Evolutionary conservation across 2,888 invertebrate genomes (phyloP).

Genomic region (Dichetophora obliterata): DNA sequence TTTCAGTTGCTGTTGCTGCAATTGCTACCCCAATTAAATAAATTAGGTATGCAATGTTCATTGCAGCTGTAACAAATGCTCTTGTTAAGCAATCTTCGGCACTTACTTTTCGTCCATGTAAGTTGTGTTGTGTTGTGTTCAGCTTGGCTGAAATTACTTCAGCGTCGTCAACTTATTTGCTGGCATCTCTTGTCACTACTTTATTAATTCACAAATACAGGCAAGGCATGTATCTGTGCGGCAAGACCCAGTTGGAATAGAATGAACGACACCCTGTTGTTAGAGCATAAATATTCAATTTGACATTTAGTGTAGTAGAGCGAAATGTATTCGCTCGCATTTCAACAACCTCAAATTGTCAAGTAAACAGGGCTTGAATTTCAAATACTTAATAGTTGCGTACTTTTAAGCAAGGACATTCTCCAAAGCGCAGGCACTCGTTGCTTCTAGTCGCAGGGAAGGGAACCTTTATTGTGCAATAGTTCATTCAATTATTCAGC

Average conservation of each 20-base stretch:
- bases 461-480: slow-evolving; percentile 62
- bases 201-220: background rate
- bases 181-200: background rate
- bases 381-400: slow-evolving; percentile 21
- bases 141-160: background rate
- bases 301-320: slow-evolving; percentile 11
- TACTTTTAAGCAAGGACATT: background rate
- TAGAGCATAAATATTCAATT: slow-evolving; percentile 38
- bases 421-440: background rate
- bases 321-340: background rate
- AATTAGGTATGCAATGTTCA: background rate
- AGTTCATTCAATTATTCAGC: slow-evolving; percentile 65
- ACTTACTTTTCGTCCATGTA: background rate
- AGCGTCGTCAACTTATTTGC: background rate
- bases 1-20: too few species aligned
- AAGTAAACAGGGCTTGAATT: slow-evolving; percentile 45
- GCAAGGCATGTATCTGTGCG: background rate
- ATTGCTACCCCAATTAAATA: background rate
- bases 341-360: slow-evolving; percentile 35
- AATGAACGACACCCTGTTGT: background rate
- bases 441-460: slow-evolving; percentile 52
- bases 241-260: background rate
- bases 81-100: slow-evolving; percentile 5
- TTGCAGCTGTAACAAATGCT: background rate
- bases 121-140: background rate